Evolutionary conservation across 2,888 invertebrate genomes (phyloP).

Genomic region (Exocentrus adspersus): DNA sequence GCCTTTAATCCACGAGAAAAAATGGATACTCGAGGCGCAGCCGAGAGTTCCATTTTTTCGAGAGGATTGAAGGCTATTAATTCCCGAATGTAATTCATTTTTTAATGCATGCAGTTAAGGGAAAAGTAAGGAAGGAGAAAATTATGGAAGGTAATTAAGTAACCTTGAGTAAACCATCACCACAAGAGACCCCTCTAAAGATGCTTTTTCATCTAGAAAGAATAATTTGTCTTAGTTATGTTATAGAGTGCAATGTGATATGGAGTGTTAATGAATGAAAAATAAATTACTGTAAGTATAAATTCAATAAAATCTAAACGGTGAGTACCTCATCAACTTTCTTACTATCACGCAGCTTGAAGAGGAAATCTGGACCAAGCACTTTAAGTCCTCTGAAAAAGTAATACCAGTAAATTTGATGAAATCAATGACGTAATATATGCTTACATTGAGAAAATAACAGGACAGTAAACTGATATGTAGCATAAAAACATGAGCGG

Average conservation of each 20-base stretch:
- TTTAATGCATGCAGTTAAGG: no score
- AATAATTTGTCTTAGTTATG: no score
- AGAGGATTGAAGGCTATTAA: no score
- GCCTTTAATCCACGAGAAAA: no score
- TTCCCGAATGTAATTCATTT: no score
- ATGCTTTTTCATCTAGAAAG: conserved; percentile 26
- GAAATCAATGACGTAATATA: conserved; percentile 6
- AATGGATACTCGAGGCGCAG: no score
- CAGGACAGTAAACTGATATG: conserved; percentile 70
- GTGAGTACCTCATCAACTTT: conserved; percentile 53
- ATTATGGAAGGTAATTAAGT: neutral
- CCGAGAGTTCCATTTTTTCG: no score
- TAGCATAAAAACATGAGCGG: conserved; percentile 72
- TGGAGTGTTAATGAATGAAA: no score
- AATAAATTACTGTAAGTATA: neutral
- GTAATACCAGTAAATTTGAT: conserved; percentile 22
- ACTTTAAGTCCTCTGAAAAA: conserved; percentile 59
- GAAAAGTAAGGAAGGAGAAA: no score
- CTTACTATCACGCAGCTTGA: conserved; percentile 63
- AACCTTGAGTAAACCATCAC: conserved; percentile 13
- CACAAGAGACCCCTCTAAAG: conserved; percentile 19
- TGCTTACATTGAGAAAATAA: conserved; percentile 63
- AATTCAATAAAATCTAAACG: conserved; percentile 17
- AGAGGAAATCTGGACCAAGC: conserved; percentile 60
- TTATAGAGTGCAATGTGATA: no score